A percentile compares a stretch with the other conserved stretches of the same genome.
Conservation (phyloP, 2,113 vertebrate genomes). For the Oreochromis niloticus region DNA sequence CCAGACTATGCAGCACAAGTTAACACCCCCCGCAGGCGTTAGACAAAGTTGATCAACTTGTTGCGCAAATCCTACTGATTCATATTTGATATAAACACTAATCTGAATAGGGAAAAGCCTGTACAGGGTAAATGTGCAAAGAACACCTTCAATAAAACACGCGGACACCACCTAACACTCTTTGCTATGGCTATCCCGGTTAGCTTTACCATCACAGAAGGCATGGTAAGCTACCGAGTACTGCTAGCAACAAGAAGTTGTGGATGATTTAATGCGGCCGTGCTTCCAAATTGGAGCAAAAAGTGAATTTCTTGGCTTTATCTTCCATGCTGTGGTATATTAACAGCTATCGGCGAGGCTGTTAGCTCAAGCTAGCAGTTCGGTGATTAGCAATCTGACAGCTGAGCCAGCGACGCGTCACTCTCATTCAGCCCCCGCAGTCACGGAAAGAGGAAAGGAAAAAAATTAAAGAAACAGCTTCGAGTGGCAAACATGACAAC, state of each 20-base stretch:
- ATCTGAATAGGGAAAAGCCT: background rate
- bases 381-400: conserved; percentile 32
- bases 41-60: conserved; percentile 46
- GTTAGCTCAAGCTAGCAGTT: conserved; percentile 44
- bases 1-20: conserved; percentile 38
- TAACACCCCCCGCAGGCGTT: conserved; percentile 5
- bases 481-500: conserved; percentile 17
- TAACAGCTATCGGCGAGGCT: background rate
- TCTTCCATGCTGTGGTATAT: background rate
- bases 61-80: conserved; percentile 1
- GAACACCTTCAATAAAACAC: background rate
- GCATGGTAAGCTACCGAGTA: background rate
- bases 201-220: conserved; percentile 12
- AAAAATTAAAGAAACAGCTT: background rate
- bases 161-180: background rate
- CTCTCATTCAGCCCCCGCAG: background rate
- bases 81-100: background rate
- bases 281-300: background rate
- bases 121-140: background rate
- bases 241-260: background rate
- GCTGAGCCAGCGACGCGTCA: conserved; percentile 40
- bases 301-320: background rate
- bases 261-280: background rate
- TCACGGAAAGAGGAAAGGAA: background rate
- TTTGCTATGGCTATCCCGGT: conserved; percentile 12